phyloP scores from a whole-genome alignment of 1,140 invertebrate genomes.

The Polypedilum vanderplanki region DNA sequence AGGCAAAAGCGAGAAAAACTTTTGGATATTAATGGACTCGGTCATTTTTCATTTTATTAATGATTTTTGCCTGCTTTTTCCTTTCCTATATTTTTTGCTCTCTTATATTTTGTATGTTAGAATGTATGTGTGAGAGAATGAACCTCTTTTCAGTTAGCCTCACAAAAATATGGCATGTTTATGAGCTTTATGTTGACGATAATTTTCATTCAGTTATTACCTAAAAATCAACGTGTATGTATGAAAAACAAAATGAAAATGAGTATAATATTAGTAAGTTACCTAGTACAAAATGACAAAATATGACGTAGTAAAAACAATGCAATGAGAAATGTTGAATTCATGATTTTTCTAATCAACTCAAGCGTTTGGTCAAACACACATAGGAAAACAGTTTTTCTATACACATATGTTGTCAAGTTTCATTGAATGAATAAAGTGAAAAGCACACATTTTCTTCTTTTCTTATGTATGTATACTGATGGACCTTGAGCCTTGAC shows the following conservation, averaged over 20 bases:
- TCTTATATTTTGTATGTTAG: background rate
- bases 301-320: no score
- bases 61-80: conserved; percentile 24
- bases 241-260: no score
- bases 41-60: conserved; percentile 28
- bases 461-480: background rate
- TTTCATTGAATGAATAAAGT: no score
- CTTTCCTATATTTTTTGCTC: background rate
- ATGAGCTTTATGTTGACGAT: background rate
- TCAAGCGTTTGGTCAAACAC: no score
- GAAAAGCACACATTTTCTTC: background rate
- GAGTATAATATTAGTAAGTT: no score
- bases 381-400: no score
- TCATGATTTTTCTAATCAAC: no score
- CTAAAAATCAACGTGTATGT: no score
- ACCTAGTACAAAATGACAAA: no score
- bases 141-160: background rate
- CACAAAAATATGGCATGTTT: background rate
- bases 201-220: background rate
- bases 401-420: no score
- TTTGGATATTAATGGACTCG: conserved; percentile 8
- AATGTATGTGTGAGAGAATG: background rate
- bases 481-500: background rate
- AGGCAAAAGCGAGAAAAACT: background rate
- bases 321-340: no score